phyloP scores from a whole-genome alignment of 2,113 vertebrate species.

The Pachyramphus minor region DNA sequence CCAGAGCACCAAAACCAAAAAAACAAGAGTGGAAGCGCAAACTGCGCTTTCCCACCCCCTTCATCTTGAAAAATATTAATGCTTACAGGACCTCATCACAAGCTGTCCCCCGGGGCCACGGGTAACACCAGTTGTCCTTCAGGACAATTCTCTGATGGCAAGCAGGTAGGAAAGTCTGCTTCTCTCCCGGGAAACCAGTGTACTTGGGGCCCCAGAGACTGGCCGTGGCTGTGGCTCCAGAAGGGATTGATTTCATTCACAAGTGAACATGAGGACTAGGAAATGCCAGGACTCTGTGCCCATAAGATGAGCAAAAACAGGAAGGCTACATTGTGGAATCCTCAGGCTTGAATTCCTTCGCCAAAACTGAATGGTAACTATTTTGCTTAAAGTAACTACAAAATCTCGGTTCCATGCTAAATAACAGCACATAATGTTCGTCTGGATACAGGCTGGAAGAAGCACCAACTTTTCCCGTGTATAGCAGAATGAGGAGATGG shows the following conservation, averaged over 20 bases:
- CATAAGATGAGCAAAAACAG: neutral
- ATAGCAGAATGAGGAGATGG: neutral
- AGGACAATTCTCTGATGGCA: neutral
- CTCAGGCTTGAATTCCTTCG: neutral
- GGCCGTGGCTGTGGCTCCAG: neutral
- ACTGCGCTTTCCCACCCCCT: neutral
- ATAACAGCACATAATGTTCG: neutral
- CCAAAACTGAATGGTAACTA: neutral
- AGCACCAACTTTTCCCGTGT: neutral
- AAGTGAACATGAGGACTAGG: neutral
- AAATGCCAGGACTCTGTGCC: neutral
- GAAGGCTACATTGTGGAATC: accelerated
- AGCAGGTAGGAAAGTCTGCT: neutral
- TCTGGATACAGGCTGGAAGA: neutral
- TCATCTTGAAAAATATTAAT: neutral
- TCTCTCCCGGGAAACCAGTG: neutral
- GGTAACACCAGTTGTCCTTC: neutral
- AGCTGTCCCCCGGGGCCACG: neutral
- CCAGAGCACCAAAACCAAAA: neutral
- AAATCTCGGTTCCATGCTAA: neutral
- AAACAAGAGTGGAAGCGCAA: neutral
- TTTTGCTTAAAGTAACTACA: neutral
- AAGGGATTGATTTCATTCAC: neutral
- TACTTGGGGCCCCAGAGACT: neutral
- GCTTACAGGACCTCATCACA: accelerated